phyloP scores from a whole-genome alignment of 1,140 invertebrate species.

The Megalonaias nervosa region DNA sequence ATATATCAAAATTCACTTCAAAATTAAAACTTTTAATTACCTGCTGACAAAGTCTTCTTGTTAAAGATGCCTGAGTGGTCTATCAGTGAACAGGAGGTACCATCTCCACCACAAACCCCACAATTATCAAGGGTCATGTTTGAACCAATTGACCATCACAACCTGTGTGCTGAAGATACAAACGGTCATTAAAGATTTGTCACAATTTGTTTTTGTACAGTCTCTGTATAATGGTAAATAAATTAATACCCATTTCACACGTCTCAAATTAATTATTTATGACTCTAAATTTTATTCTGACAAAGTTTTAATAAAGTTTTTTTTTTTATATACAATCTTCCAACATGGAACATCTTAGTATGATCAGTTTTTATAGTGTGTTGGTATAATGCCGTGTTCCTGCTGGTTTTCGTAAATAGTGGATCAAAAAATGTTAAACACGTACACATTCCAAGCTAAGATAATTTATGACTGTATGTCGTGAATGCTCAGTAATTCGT shows the following conservation, averaged over 20 bases:
- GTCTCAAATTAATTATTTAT: background rate
- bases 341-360: background rate
- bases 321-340: background rate
- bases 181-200: background rate
- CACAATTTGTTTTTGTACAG: background rate
- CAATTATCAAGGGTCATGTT: constrained; percentile 83
- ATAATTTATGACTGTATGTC: too few species aligned
- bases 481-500: too few species aligned
- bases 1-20: too few species aligned
- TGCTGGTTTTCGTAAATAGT: too few species aligned
- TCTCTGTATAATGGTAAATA: background rate
- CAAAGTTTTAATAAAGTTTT: background rate
- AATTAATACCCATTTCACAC: background rate
- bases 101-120: constrained; percentile 90
- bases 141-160: constrained; percentile 88
- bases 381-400: too few species aligned
- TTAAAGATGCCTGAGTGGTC: too few species aligned
- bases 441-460: too few species aligned
- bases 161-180: constrained; percentile 77
- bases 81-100: constrained; percentile 79
- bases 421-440: too few species aligned
- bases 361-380: too few species aligned
- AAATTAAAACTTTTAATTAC: too few species aligned
- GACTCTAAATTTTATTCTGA: background rate
- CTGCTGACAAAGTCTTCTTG: too few species aligned